These are phyloP conservation scores for Odocoileus virginianus DNA, from an alignment of 2,113 vertebrate species.

Conservation along the genomic window DNA sequence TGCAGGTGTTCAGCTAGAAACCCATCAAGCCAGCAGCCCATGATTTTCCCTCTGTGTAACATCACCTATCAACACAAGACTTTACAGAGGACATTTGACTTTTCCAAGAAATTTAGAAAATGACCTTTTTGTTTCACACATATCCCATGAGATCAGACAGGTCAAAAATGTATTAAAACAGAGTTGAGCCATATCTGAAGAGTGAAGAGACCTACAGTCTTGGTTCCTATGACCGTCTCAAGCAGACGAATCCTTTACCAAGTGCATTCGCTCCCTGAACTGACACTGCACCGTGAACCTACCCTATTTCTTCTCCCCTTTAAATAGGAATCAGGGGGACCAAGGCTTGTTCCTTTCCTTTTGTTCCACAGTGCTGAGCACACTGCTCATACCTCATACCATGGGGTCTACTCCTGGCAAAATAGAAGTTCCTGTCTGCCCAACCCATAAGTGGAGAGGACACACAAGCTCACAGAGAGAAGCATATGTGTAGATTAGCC, in stretches of 20 bases:
- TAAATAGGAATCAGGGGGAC: background rate
- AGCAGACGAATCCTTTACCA: background rate
- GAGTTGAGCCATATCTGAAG: background rate
- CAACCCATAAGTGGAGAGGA: background rate
- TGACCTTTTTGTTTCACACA: background rate
- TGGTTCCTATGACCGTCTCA: background rate
- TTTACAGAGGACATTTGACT: background rate
- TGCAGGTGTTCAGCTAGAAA: background rate
- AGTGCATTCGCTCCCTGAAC: background rate
- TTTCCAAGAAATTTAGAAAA: background rate
- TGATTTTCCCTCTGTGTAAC: background rate
- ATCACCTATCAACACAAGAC: background rate
- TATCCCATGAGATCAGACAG: background rate
- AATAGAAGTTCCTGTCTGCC: background rate
- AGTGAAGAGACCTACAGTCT: background rate
- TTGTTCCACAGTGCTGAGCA: background rate
- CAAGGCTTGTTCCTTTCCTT: background rate
- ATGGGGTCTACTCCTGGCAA: background rate
- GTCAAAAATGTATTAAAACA: background rate
- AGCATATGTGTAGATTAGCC: background rate
- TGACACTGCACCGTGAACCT: background rate
- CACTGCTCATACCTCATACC: background rate
- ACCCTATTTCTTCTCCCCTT: background rate
- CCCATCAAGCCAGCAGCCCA: background rate
- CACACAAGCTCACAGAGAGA: background rate